Evolutionary conservation across 2,888 invertebrate species (phyloP), one percentile per base, ranked within the genome.

Genomic region (Chrysomela aeneicollis): DNA sequence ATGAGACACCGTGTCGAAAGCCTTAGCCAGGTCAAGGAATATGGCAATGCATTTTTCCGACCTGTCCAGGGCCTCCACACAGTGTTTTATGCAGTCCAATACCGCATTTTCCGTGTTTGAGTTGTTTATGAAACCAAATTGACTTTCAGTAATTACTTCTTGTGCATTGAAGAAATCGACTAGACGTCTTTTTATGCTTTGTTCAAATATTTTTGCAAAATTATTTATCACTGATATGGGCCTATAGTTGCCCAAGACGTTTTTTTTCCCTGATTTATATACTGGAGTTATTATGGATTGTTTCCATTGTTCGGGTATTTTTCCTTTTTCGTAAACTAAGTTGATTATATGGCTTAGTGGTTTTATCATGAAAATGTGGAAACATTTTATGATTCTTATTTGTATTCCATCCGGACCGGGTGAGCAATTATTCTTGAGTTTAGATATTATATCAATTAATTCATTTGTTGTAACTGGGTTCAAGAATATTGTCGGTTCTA

Each of bases 121-220:
- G 19, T 47, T 47, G 17, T 42, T 26, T 3, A 26, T 26, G 26
- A 26, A 26, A 5, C 26, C 26, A 6, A 26, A 26, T 26, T 26
- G 26, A 5, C 26, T 26, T 26, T 26, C 26, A 26, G 26, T 26
- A 5, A 26, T 26, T 26, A 26, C 26, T 42, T 42, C 10, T 42
- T 17, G 42, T 42, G 42, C 10, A 42, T 42, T 42, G 42, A 42
- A 42, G 42, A 42, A 42, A 15, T 42, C 42, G 4, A 42, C 17
- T 12, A 42, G 42, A 17, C 17, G 42, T 9, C n/a, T 42, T 17
- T 42, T 42, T 42, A 26, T 42, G 17, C n/a, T 42, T 9, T 42
- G 42, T 42, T 42, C 42, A 9, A 42, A 42, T 42, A 42, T 42
- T 42, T 42, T 42, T 42, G 42, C 42, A 42, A 42, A 42, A 42